Evolutionary conservation across 2,797 vertebrate genomes (phyloP).

Genomic region (Margarornis squamiger): DNA sequence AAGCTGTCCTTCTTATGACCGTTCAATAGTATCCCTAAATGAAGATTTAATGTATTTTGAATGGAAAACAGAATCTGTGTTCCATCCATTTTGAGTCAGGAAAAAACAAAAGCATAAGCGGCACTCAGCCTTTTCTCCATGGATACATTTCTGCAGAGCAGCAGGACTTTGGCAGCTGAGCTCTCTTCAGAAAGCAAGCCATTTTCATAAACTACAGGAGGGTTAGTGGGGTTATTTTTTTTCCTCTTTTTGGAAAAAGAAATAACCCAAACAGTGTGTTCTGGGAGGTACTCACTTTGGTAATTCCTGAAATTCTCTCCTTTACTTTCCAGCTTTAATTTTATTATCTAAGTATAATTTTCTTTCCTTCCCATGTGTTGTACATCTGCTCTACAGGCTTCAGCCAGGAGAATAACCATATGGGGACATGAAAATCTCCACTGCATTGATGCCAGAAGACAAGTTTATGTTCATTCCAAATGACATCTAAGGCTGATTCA

Average conservation of each 20-base stretch:
- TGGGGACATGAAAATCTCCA: slow-evolving; percentile 62
- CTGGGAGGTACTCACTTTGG: background rate
- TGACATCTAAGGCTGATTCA: slow-evolving; percentile 29
- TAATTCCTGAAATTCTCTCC: slow-evolving; percentile 32
- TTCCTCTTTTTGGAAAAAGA: slow-evolving; percentile 3
- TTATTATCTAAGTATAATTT: slow-evolving; percentile 23
- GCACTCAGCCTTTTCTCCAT: slow-evolving; percentile 10
- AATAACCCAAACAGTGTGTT: background rate
- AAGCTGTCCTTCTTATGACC: slow-evolving; percentile 62
- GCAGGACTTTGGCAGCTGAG: slow-evolving; percentile 39
- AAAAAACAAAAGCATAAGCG: slow-evolving; percentile 33
- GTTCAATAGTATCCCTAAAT: slow-evolving; percentile 62
- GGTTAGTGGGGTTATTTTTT: background rate
- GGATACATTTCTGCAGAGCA: slow-evolving; percentile 37
- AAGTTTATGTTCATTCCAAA: slow-evolving; percentile 64
- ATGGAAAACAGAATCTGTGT: slow-evolving; percentile 58
- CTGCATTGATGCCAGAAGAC: slow-evolving; percentile 52
- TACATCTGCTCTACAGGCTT: slow-evolving; percentile 51
- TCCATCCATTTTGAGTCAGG: slow-evolving; percentile 38
- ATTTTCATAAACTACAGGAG: slow-evolving; percentile 27
- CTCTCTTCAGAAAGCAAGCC: slow-evolving; percentile 25
- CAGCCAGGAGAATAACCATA: slow-evolving; percentile 64
- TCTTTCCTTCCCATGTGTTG: slow-evolving; percentile 58
- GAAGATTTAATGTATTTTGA: slow-evolving; percentile 67
- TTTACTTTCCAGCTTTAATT: slow-evolving; percentile 36